Evolutionary conservation across 2,797 vertebrate genomes (phyloP), one percentile per base, ranked within the genome.

Genomic region (Leptoclinus maculatus): DNA sequence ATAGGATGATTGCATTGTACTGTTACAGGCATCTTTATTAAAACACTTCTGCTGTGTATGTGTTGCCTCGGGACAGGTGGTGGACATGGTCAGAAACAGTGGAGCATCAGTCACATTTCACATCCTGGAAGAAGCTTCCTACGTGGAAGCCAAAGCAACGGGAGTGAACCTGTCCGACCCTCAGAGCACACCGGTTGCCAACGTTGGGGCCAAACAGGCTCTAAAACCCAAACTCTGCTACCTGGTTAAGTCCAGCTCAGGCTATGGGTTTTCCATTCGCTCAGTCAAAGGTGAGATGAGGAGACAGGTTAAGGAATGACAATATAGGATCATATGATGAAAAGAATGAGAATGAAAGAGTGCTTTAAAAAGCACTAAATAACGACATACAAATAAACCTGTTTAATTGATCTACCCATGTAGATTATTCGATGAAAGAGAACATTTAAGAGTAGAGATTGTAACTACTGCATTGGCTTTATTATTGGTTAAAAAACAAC

Each of bases 251-350:
- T 91, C 95, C 60, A 92, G 86, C 32, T 82, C 83, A 7, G 91
- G 93, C 43, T 99, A 92, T 0, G 97, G 96, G 74, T 99, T 99
- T 89, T 98, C 97, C 29, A 74, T 99, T 60, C 96, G 95, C 89
- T 95, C 96, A 4, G 88, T 84, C 41, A 92, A 86, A 93, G 95
- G 98, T 98, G 76, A 96, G 95, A 59, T 59, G 10, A 63, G 7
- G 5, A 34, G 23, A 5, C 1, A 3, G 51, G 29, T 41, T 11
- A 4, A 9, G 23, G 17, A 32, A 39, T 51, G 2, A 0, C 16
- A 79, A 43, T 63, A 23, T 47, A 17, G 17, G 23, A 5, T 27
- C 51, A 14, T 23, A 53, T 13, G 12, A 53, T 23, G 23, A 53
- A 12, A 12, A n/a, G 7, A 21, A 49, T 49, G 21, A n/a, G 21